Percentiles rank a stretch among this genome's conserved stretches.
phyloP scores from a whole-genome alignment of 2,797 vertebrate species.

The Acanthis flammea region DNA sequence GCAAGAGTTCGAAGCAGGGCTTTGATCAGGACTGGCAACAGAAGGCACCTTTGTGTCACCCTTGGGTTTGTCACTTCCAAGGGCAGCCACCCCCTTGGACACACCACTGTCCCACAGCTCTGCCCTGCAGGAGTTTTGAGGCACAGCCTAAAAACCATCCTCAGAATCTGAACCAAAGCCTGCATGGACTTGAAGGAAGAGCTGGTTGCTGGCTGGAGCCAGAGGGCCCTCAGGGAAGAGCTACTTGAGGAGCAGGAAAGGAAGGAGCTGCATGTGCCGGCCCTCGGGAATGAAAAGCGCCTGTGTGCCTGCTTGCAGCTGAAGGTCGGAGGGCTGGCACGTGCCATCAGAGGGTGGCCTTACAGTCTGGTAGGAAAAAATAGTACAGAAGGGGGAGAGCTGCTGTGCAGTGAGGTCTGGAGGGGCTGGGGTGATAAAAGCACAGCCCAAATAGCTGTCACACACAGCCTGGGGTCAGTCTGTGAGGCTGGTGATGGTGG shows the following conservation, averaged over 20 bases:
- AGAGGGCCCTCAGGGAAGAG: constrained; percentile 3
- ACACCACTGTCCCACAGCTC: neutral
- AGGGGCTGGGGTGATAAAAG: neutral
- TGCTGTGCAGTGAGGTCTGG: neutral
- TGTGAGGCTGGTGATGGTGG: rapidly evolving
- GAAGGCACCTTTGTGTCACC: neutral
- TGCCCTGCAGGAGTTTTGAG: neutral
- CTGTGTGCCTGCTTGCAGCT: neutral
- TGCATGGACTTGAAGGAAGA: neutral
- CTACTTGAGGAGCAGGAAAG: neutral
- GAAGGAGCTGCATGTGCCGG: neutral
- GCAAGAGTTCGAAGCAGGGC: neutral
- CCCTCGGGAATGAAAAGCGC: neutral
- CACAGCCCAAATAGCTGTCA: neutral
- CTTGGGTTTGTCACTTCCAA: neutral
- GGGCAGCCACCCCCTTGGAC: neutral
- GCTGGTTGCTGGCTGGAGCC: neutral
- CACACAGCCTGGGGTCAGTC: neutral
- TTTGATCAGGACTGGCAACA: neutral
- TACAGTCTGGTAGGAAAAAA: neutral
- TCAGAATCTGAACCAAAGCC: neutral
- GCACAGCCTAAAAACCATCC: neutral
- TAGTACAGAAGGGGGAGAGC: neutral
- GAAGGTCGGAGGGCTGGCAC: neutral
- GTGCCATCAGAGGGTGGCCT: rapidly evolving